These are phyloP conservation scores for Eubasilissa regina DNA, from an alignment of 1,140 invertebrate species.

Conservation along the genomic window DNA sequence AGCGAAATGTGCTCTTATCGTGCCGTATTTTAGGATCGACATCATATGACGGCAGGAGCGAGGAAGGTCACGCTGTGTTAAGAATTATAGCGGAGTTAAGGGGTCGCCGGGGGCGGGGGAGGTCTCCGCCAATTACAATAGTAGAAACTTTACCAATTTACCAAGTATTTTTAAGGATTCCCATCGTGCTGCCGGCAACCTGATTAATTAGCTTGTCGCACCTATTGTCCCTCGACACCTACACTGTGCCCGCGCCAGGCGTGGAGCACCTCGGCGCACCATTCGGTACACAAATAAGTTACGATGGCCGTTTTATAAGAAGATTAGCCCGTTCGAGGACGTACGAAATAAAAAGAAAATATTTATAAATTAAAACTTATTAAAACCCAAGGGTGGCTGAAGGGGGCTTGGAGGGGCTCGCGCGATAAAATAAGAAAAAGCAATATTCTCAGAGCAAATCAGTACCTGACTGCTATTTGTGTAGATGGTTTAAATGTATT, in stretches of 20 bases:
- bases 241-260: neutral
- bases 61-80: neutral
- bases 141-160: slow-evolving; percentile 36
- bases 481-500: too few relatives aligned
- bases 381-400: neutral
- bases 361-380: neutral
- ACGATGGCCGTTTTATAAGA: neutral
- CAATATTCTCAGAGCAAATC: too few relatives aligned
- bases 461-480: too few relatives aligned
- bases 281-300: neutral
- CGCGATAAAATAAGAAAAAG: too few relatives aligned
- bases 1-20: too few relatives aligned
- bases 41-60: neutral
- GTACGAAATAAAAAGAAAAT: too few relatives aligned
- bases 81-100: too few relatives aligned
- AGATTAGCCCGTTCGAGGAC: neutral
- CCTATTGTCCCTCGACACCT: neutral
- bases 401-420: too few relatives aligned
- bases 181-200: neutral
- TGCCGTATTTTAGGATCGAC: neutral
- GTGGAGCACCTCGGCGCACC: neutral
- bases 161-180: slow-evolving; percentile 41
- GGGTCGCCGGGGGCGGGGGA: neutral
- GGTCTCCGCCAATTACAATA: slow-evolving; percentile 7
- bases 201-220: slow-evolving; percentile 42